Evolutionary conservation across 2,113 vertebrate genomes (phyloP).

Genomic region (Baryphthengus martii): DNA sequence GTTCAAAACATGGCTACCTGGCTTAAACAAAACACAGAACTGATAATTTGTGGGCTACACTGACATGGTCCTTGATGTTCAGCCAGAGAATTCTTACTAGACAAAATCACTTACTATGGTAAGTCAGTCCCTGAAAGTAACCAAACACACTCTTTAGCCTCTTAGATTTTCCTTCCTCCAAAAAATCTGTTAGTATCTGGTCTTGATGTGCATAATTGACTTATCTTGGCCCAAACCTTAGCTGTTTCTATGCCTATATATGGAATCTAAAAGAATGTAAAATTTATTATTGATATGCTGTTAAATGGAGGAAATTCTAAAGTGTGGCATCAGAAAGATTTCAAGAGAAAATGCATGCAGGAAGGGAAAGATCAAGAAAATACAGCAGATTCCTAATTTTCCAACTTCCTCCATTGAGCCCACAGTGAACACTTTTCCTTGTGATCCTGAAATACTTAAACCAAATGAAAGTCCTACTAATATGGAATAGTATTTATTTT

Average conservation of each 20-base stretch:
- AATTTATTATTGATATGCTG: background rate
- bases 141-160: background rate
- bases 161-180: background rate
- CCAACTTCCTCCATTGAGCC: background rate
- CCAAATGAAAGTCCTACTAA: background rate
- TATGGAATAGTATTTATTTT: background rate
- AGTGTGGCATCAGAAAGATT: background rate
- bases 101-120: background rate
- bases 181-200: background rate
- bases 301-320: background rate
- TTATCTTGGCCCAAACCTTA: background rate
- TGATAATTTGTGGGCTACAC: background rate
- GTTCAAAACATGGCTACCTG: background rate
- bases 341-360: background rate
- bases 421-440: background rate
- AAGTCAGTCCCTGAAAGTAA: background rate
- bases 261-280: background rate
- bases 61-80: background rate
- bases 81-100: background rate
- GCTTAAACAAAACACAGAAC: background rate
- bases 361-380: background rate
- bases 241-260: background rate
- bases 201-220: background rate
- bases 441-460: background rate
- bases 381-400: background rate